A percentile compares a stretch with the other conserved stretches of the same genome.
Evolutionary conservation across 2,888 invertebrate genomes (phyloP).

Genomic region (Sipha maydis): DNA sequence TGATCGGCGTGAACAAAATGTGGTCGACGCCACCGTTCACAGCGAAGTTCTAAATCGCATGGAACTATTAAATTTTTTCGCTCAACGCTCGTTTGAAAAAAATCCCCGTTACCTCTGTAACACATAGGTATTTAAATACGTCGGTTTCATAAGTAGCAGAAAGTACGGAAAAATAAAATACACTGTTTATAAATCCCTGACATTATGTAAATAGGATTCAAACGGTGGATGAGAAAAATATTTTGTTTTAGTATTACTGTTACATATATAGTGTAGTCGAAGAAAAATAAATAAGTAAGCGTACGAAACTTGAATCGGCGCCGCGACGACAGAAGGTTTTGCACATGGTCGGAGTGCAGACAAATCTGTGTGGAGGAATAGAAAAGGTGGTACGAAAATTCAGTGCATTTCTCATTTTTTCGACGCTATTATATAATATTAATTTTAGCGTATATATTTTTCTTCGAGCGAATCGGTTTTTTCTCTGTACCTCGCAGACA

Average conservation of each 20-base stretch:
- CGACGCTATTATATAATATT: neutral
- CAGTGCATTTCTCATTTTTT: neutral
- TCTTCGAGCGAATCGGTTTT: neutral
- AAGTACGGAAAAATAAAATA: conserved; percentile 38
- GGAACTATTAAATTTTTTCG: no score
- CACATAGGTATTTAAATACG: conserved; percentile 56
- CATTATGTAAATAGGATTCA: conserved; percentile 42
- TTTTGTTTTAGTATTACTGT: no score
- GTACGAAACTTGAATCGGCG: neutral
- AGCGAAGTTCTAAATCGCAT: no score
- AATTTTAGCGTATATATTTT: neutral
- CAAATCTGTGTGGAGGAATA: neutral
- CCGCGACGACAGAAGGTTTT: neutral
- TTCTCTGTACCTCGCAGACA: neutral
- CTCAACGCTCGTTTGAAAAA: no score
- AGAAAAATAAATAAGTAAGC: neutral
- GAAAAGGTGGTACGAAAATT: neutral
- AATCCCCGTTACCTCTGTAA: no score
- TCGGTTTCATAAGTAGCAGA: conserved; percentile 49
- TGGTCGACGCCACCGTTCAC: no score
- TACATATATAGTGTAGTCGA: neutral
- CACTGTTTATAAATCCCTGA: conserved; percentile 43
- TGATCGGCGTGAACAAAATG: no score
- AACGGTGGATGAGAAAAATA: neutral
- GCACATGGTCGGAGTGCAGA: neutral